Evolutionary conservation across 2,888 invertebrate genomes (phyloP).

Genomic region (Dasysyrphus tricinctus): DNA sequence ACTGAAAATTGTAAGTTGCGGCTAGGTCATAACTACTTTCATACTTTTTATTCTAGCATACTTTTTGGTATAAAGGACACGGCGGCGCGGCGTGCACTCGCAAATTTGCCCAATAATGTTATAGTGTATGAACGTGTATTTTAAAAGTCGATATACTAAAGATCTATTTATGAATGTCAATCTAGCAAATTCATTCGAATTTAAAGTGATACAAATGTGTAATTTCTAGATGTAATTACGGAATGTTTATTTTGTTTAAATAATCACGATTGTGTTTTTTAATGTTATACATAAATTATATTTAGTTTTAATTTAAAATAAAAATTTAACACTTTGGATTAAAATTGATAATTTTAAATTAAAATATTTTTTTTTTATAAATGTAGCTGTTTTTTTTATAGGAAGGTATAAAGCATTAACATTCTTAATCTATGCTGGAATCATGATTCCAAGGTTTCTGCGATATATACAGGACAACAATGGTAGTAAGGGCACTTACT

Average conservation of each 20-base stretch:
- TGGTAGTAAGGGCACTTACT: slow-evolving; percentile 97
- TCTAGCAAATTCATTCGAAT: background rate
- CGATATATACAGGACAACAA: slow-evolving; percentile 96
- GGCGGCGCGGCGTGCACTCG: too few species aligned
- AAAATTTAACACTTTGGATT: slow-evolving; percentile 57
- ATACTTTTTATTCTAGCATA: too few species aligned
- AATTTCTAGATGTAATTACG: slow-evolving; percentile 4
- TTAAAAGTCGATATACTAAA: too few species aligned
- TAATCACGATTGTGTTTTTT: slow-evolving; percentile 1
- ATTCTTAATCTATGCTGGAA: slow-evolving; percentile 78
- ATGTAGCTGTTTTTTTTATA: background rate
- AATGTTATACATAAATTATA: slow-evolving; percentile 25
- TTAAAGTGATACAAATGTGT: background rate
- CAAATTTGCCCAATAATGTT: too few species aligned
- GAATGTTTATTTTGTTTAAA: slow-evolving; percentile 32
- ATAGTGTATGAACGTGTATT: too few species aligned
- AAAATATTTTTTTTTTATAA: slow-evolving; percentile 20
- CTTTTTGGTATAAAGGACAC: too few species aligned
- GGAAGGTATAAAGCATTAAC: slow-evolving; percentile 28
- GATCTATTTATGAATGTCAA: background rate
- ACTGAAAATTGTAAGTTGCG: too few species aligned
- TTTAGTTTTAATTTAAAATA: slow-evolving; percentile 42
- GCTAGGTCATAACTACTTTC: too few species aligned
- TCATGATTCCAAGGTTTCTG: slow-evolving; percentile 92
- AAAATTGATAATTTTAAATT: slow-evolving; percentile 53